Conservation (phyloP, 2,888 invertebrate genomes). For the Julus scanicus region DNA sequence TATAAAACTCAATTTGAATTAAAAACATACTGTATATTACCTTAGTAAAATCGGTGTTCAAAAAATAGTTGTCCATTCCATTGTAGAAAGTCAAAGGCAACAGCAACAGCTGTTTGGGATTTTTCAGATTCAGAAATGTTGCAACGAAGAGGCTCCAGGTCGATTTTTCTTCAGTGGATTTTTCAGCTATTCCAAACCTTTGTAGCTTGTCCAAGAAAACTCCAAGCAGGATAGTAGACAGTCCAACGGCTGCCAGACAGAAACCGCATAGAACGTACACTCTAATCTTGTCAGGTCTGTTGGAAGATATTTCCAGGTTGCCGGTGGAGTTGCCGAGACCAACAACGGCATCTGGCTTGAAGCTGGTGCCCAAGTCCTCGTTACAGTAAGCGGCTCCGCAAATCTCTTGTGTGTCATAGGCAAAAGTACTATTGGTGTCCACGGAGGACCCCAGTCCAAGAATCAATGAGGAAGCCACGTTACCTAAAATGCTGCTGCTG, state of each 20-base stretch:
- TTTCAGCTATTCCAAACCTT: conserved; percentile 23
- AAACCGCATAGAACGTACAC: conserved; percentile 54
- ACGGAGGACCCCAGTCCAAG: conserved; percentile 24
- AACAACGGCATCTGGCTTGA: not conserved
- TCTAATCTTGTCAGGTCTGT: not conserved
- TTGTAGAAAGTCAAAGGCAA: conserved; percentile 53
- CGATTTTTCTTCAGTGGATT: not conserved
- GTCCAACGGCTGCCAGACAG: conserved; percentile 48
- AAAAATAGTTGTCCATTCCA: conserved; percentile 56
- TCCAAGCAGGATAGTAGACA: conserved; percentile 40
- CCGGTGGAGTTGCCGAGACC: not conserved
- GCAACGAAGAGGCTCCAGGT: conserved; percentile 48
- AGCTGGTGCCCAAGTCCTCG: conserved; percentile 52
- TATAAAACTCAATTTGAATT: too few species aligned
- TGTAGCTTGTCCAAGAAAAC: conserved; percentile 49
- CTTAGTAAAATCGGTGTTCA: conserved; percentile 53
- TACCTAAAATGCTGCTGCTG: conserved; percentile 56
- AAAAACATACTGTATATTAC: too few species aligned
- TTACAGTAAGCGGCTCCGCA: conserved; percentile 59
- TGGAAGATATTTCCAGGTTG: not conserved
- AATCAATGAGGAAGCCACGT: conserved; percentile 49
- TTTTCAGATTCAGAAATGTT: conserved; percentile 50
- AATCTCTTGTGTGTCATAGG: conserved; percentile 42
- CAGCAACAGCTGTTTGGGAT: conserved; percentile 52
- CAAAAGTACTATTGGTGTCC: not conserved